Conservation (phyloP, 2,888 invertebrate species). For the Cosmia trapezina region DNA sequence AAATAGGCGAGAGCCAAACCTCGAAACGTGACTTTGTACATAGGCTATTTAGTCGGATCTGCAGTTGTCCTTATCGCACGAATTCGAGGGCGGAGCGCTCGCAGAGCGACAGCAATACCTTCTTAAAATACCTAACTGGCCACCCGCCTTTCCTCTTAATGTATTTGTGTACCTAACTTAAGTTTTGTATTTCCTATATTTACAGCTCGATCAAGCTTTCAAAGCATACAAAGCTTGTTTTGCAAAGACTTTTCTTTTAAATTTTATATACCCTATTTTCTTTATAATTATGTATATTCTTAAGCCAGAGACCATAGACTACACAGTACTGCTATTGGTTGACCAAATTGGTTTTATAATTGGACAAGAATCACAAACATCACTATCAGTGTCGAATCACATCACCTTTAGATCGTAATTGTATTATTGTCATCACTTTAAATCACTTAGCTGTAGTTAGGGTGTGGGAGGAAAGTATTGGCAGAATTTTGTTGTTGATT, state of each 20-base stretch:
- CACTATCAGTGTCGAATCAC: conserved; percentile 40
- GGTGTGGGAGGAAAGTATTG: conserved; percentile 45
- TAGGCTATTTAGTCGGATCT: no score
- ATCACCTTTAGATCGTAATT: conserved; percentile 41
- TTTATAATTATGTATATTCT: background rate
- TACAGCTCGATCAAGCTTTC: conserved; percentile 17
- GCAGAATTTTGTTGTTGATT: conserved; percentile 22
- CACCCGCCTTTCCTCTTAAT: no score
- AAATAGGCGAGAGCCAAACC: no score
- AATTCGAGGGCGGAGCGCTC: no score
- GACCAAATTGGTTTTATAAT: conserved; percentile 56
- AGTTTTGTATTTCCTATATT: background rate
- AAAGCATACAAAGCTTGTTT: conserved; percentile 10
- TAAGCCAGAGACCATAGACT: conserved; percentile 41
- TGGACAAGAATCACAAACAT: conserved; percentile 48
- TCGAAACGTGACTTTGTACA: no score
- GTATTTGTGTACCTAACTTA: background rate
- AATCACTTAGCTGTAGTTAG: conserved; percentile 34
- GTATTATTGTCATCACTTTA: conserved; percentile 31
- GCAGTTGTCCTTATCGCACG: no score
- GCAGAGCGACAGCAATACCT: no score
- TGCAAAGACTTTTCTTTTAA: conserved; percentile 1
- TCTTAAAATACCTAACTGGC: no score
- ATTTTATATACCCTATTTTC: background rate
- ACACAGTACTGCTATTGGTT: conserved; percentile 76